Evolutionary conservation across 2,888 invertebrate genomes (phyloP), one percentile per base, ranked within the genome.

Genomic region (Dryocosmus kuriphilus): DNA sequence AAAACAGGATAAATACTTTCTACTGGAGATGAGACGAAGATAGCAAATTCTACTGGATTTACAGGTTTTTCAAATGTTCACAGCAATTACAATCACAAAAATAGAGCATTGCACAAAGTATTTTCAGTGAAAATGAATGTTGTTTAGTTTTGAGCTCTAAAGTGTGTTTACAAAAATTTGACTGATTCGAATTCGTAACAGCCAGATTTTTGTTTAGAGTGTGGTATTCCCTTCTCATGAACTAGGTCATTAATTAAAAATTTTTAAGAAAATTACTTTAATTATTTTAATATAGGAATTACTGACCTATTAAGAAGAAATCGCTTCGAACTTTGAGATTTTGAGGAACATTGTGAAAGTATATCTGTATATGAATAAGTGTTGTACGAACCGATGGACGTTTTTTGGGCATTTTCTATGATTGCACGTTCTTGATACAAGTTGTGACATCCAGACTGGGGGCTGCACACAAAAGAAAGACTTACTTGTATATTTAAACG

Each of bases 401-500:
- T 89, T 88, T 90, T 88, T 90, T 89, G 86, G 89, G 87, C 90
- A 90, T 91, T 90, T 90, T 91, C 89, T 90, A 90, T 86, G 88
- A 90, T 88, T 86, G 88, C 88, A 89, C 86, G 88, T 87, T 88
- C 89, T 88, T 86, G 88, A 87, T 82, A 88, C 88, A 88, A 89
- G 88, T 86, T 87, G 89, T 88, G 88, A 88, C 89, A 90, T 90
- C 90, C 90, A 89, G 89, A 87, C 86, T 88, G 85, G 87, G 85
- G 90, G 89, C 91, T 90, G 90, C 90, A 87, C 89, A 88, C 90
- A 85, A 81, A 77, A 82, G 74, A 82, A 83, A 82, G 76, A 82
- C 80, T 81, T 73, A 79, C 82, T 83, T 76, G 24, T 63, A 55
- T 30, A 63, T 38, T n/a, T n/a, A 63, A 22, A 63, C 30, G 41